Percentiles rank a stretch among this genome's conserved stretches.
Conservation (phyloP, 2,888 invertebrate species). For the Empis livida region DNA sequence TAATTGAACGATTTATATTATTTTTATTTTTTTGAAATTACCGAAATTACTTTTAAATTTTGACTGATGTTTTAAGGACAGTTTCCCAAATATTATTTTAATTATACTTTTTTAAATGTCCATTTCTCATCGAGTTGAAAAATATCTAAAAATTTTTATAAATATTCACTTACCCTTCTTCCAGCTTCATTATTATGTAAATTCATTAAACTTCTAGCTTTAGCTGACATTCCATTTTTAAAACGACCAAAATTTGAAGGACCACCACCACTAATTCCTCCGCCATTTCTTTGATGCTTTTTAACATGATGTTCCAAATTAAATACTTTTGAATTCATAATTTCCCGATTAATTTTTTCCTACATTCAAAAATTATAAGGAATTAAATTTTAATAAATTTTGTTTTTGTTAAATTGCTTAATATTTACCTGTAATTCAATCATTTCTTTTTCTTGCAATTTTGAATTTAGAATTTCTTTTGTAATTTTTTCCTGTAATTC, state of each 20-base stretch:
- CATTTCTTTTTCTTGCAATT: slow-evolving; percentile 35
- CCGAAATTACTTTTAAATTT: too few species aligned
- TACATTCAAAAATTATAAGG: slow-evolving; percentile 11
- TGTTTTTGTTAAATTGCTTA: too few species aligned
- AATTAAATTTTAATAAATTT: too few species aligned
- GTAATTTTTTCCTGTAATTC: slow-evolving; percentile 35
- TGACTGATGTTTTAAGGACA: too few species aligned
- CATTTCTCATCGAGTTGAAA: too few species aligned
- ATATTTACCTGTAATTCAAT: slow-evolving; percentile 34
- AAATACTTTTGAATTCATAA: slow-evolving; percentile 34
- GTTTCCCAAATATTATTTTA: too few species aligned
- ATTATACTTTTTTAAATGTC: too few species aligned
- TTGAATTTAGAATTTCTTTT: slow-evolving; percentile 36
- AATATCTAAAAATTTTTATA: too few species aligned
- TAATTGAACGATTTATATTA: too few species aligned
- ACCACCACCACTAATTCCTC: slow-evolving; percentile 17
- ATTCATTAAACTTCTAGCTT: slow-evolving; percentile 85
- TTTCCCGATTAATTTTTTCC: slow-evolving; percentile 37
- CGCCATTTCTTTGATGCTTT: slow-evolving; percentile 31
- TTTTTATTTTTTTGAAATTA: too few species aligned
- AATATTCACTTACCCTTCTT: slow-evolving; percentile 58
- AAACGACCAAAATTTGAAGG: slow-evolving; percentile 13
- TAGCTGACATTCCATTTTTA: slow-evolving; percentile 23
- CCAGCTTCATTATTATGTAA: slow-evolving; percentile 98
- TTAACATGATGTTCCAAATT: slow-evolving; percentile 25